These are phyloP conservation scores for Montipora cactus DNA, from an alignment of 64 coral and sea anemone genomes.

Conservation along the genomic window DNA sequence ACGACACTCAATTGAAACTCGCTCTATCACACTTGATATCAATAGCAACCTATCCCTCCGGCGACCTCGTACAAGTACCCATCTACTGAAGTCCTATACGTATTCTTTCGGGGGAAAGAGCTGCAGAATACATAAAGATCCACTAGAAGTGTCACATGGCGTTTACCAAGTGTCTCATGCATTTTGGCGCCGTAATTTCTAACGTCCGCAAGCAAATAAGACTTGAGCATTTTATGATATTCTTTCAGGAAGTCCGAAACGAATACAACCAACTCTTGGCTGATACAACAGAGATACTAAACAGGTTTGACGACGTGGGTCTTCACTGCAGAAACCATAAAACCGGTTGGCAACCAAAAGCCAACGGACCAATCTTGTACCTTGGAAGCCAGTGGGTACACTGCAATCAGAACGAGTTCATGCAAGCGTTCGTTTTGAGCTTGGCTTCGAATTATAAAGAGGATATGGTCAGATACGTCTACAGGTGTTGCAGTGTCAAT, in stretches of 20 bases:
- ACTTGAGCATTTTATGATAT: background rate
- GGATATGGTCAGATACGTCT: slow-evolving; percentile 64
- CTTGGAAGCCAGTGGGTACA: slow-evolving; percentile 56
- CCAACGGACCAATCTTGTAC: slow-evolving; percentile 46
- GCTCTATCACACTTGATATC: too few species aligned
- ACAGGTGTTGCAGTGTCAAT: slow-evolving; percentile 52
- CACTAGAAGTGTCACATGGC: too few species aligned
- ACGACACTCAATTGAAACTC: too few species aligned
- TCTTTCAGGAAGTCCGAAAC: slow-evolving; percentile 18
- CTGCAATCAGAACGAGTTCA: slow-evolving; percentile 49
- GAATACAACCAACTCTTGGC: slow-evolving; percentile 7
- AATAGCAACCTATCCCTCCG: too few species aligned
- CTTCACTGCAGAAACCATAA: slow-evolving; percentile 1
- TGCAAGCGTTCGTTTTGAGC: slow-evolving; percentile 36
- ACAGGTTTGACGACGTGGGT: slow-evolving; percentile 40
- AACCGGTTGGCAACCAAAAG: slow-evolving; percentile 53
- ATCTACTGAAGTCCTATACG: too few species aligned
- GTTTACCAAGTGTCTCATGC: too few species aligned
- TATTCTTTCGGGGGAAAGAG: too few species aligned
- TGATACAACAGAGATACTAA: background rate
- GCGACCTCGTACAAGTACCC: too few species aligned
- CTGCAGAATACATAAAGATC: too few species aligned
- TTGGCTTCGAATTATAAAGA: slow-evolving; percentile 23
- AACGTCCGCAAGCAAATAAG: too few species aligned
- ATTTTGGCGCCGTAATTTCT: too few species aligned